Percentiles rank a stretch among this genome's conserved stretches.
Conservation (phyloP, 1,140 invertebrate species). For the Cherax destructor region DNA sequence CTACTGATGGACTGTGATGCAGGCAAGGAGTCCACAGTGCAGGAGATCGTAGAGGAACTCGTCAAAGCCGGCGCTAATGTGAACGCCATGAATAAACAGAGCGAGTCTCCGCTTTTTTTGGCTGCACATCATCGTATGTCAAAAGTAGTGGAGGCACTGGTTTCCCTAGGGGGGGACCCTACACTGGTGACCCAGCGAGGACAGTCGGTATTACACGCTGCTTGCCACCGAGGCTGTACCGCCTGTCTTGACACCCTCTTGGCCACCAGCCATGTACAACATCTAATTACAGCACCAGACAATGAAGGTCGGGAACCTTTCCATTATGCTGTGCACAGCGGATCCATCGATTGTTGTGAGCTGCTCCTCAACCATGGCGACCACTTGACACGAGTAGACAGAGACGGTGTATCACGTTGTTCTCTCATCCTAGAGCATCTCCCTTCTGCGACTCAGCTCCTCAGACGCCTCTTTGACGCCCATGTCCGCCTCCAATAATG, state of each 20-base stretch:
- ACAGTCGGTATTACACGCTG: constrained; percentile 62
- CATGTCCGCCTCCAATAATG: constrained; percentile 46
- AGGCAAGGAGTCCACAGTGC: constrained; percentile 32
- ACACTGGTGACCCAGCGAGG: constrained; percentile 20
- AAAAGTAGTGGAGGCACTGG: constrained; percentile 40
- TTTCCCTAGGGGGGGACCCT: constrained; percentile 50
- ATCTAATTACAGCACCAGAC: constrained; percentile 26
- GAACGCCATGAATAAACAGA: constrained; percentile 30
- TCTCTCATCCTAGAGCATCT: constrained; percentile 63
- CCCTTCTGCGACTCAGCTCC: constrained; percentile 56
- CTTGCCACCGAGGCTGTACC: constrained; percentile 40
- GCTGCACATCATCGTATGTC: constrained; percentile 45
- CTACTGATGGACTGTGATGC: constrained; percentile 29
- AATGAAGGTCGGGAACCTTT: constrained; percentile 61
- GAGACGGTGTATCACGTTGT: constrained; percentile 52
- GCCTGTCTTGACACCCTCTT: constrained; percentile 48
- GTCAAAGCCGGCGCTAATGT: constrained; percentile 36
- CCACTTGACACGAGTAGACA: constrained; percentile 59
- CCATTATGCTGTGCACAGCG: constrained; percentile 61
- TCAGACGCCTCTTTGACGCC: constrained; percentile 55
- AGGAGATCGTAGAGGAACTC: constrained; percentile 23
- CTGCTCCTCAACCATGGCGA: constrained; percentile 63
- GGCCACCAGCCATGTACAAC: constrained; percentile 7
- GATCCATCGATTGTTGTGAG: constrained; percentile 68
- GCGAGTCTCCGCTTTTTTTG: constrained; percentile 56